Evolutionary conservation across 2,888 invertebrate genomes (phyloP).

Genomic region (Thecocarcelia acutangulata): DNA sequence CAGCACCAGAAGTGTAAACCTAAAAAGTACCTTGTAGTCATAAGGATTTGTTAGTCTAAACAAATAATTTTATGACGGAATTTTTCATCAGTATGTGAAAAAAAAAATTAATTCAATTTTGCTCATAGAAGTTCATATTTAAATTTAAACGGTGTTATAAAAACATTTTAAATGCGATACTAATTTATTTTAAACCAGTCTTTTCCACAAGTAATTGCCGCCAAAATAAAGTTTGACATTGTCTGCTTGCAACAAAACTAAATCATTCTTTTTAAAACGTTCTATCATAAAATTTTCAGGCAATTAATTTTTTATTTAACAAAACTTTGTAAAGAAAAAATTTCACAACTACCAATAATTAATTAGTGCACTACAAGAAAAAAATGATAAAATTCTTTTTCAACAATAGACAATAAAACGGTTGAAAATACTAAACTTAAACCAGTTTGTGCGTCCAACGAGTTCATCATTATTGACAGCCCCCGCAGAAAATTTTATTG

Average conservation of each 20-base stretch:
- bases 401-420: slow-evolving; percentile 17
- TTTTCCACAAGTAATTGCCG: too few species aligned
- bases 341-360: slow-evolving; percentile 17
- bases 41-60: too few species aligned
- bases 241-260: background rate
- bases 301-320: slow-evolving; percentile 20
- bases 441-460: slow-evolving; percentile 16
- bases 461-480: slow-evolving; percentile 57
- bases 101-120: too few species aligned
- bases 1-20: too few species aligned
- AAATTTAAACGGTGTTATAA: too few species aligned
- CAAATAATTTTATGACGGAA: too few species aligned
- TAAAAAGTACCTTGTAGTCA: too few species aligned
- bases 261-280: slow-evolving; percentile 3
- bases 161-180: too few species aligned
- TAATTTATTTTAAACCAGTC: too few species aligned
- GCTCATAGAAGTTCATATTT: too few species aligned
- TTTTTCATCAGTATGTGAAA: too few species aligned
- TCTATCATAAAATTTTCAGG: slow-evolving; percentile 32
- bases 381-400: slow-evolving; percentile 1
- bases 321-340: background rate
- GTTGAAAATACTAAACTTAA: slow-evolving; percentile 29
- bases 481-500: slow-evolving; percentile 52
- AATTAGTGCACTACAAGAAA: slow-evolving; percentile 36
- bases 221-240: background rate